Evolutionary conservation across 2,888 invertebrate genomes (phyloP), one percentile per base, ranked within the genome.

Genomic region (Hypolimnas misippus): DNA sequence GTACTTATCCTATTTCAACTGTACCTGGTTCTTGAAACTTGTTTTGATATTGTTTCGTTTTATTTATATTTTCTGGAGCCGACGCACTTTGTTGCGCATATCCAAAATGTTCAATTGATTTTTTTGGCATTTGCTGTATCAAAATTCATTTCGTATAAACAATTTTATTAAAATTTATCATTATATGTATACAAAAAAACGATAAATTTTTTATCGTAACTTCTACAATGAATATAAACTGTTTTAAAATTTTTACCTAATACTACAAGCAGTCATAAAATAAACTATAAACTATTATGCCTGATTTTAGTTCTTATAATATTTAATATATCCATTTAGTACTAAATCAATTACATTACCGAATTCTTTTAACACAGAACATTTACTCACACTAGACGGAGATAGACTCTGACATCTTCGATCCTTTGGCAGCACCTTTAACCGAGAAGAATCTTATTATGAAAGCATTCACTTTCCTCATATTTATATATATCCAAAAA

Each of bases 351-450:
- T n/a, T n/a, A n/a, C n/a, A n/a, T n/a, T n/a, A n/a, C n/a, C n/a
- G n/a, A n/a, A n/a, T n/a, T n/a, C n/a, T n/a, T n/a, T n/a, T n/a
- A n/a, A n/a, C n/a, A n/a, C n/a, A n/a, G n/a, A n/a, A n/a, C n/a
- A n/a, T n/a, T n/a, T 40, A 72, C 83, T 82, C 68, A 85, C 84
- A 51, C 54, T 66, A 35, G 76, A 72, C 8, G 86, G 83, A 3
- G 85, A 83, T 59, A 86, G 74, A 69, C 87, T 87, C 65, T 83
- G 82, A 66, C 81, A 82, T 81, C 85, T 80, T 74, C 82, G 76
- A 25, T 72, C 70, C 40, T 63, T 64, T 12, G 65, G 49, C 49
- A 57, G 25, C 51, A 73, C 80, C 62, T 73, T 79, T 8, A 54
- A 33, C 42, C 54, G 50, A 10, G 61, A 58, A 5, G 75, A 71